Evolutionary conservation across 2,888 invertebrate species (phyloP).

Genomic region (Scaptomyza polygonia): DNA sequence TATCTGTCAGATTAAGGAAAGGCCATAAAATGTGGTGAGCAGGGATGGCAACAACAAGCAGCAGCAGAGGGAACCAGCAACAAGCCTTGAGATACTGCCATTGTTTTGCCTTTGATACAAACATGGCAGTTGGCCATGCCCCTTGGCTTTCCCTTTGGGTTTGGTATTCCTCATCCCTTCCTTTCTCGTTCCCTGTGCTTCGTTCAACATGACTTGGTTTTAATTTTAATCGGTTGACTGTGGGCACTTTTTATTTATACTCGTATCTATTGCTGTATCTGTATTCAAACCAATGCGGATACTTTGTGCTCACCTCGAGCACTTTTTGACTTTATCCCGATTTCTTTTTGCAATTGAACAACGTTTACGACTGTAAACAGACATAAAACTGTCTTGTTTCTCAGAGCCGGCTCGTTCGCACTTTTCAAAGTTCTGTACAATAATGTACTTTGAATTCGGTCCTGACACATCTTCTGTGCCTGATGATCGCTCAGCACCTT

Average conservation of each 20-base stretch:
- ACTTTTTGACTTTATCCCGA: slow-evolving; percentile 12
- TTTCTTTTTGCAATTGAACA: slow-evolving; percentile 71
- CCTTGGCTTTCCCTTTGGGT: slow-evolving; percentile 40
- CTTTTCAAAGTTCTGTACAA: slow-evolving; percentile 37
- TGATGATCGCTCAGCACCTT: slow-evolving; percentile 65
- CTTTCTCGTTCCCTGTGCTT: background rate
- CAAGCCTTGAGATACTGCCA: slow-evolving; percentile 69
- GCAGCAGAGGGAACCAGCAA: slow-evolving; percentile 21
- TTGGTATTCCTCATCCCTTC: slow-evolving; percentile 11
- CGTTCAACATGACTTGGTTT: slow-evolving; percentile 42
- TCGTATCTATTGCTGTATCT: slow-evolving; percentile 15
- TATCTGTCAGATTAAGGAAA: slow-evolving; percentile 81
- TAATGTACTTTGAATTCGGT: slow-evolving; percentile 64
- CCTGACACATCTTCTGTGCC: slow-evolving; percentile 58
- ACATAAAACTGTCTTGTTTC: slow-evolving; percentile 77
- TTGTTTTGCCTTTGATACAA: slow-evolving; percentile 65
- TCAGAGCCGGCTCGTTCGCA: slow-evolving; percentile 33
- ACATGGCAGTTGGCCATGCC: slow-evolving; percentile 73
- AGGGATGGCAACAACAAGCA: slow-evolving; percentile 70
- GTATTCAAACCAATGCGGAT: background rate
- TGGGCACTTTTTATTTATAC: slow-evolving; percentile 57
- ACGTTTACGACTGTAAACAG: slow-evolving; percentile 82
- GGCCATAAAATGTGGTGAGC: slow-evolving; percentile 76
- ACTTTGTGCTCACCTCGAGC: slow-evolving; percentile 7
- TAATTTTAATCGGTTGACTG: slow-evolving; percentile 71